Evolutionary conservation across 2,797 vertebrate genomes (phyloP), one percentile per base, ranked within the genome.

Genomic region (Meda fulgida): DNA sequence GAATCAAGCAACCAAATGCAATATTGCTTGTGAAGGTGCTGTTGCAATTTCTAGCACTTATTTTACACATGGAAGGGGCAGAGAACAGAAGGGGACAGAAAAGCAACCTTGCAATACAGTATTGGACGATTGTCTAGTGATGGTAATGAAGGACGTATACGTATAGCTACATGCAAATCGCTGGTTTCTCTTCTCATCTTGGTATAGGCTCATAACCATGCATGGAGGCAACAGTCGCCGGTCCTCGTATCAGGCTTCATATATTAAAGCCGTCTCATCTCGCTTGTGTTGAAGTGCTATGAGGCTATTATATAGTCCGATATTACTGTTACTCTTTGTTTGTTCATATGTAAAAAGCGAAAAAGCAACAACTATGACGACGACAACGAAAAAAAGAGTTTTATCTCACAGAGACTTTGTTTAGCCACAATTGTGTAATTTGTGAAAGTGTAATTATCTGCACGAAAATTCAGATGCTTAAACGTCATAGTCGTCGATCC

Each of bases 1-100:
- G 91, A 90, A 93, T 92, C 94, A 93, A 93, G 93, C 92, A 94
- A 94, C 94, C 92, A 94, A 94, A 95, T 96, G 94, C 95, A 96
- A 94, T 95, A 95, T 94, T 91, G 93, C 93, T 94, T 93, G 72
- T 85, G 92, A 94, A 94, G 94, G 92, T 95, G 93, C 92, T 90
- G 80, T 72, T 87, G 81, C 81, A 93, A 92, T 91, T 91, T 92
- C 40, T 77, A 31, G 90, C 92, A 92, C 93, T 92, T 93, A 91
- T 91, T 91, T 93, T 91, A 93, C 92, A 93, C 69, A 53, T 55
- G 53, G 38, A 53, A 53, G 19, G 18, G 48, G 48, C 18, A 51
- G 48, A 51, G 18, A 48, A 16, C 46, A 6, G 75, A 67, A 84
- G 82, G 81, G 31, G 19, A 53, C 40, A 29, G 79, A 78, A 71